Evolutionary conservation across 2,888 invertebrate species (phyloP).

Genomic region (Halocaridina rubra): DNA sequence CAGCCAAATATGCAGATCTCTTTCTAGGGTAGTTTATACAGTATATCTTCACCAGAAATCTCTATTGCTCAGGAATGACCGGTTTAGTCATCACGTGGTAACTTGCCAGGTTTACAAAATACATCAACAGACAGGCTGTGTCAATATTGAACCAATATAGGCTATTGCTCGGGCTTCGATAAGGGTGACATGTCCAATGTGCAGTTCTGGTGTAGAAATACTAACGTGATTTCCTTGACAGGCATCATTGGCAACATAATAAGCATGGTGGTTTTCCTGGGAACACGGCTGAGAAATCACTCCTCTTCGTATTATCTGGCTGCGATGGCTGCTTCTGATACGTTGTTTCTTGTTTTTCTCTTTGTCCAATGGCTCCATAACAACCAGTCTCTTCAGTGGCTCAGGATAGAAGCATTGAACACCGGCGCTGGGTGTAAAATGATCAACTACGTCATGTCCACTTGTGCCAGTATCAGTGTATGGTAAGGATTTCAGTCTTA

Average conservation of each 20-base stretch:
- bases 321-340: slow-evolving; percentile 82
- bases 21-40: no score
- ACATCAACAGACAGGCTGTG: no score
- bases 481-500: no score
- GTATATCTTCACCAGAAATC: no score
- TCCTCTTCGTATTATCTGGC: slow-evolving; percentile 84
- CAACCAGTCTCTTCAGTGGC: background rate
- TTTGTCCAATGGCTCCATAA: slow-evolving; percentile 76
- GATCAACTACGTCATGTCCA: slow-evolving; percentile 30
- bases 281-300: slow-evolving; percentile 73
- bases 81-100: no score
- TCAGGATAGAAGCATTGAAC: background rate
- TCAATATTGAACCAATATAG: no score
- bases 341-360: slow-evolving; percentile 77
- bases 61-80: no score
- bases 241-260: slow-evolving; percentile 28
- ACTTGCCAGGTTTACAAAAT: no score
- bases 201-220: no score
- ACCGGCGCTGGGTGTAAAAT: slow-evolving; percentile 28
- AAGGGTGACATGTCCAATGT: no score
- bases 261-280: slow-evolving; percentile 31
- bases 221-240: background rate
- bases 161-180: no score
- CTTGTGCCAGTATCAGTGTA: background rate
- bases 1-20: no score